Percentiles rank a stretch among this genome's conserved stretches.
These are phyloP conservation scores for Camponotus fellah DNA, from an alignment of 2,888 invertebrate species.

Conservation along the genomic window DNA sequence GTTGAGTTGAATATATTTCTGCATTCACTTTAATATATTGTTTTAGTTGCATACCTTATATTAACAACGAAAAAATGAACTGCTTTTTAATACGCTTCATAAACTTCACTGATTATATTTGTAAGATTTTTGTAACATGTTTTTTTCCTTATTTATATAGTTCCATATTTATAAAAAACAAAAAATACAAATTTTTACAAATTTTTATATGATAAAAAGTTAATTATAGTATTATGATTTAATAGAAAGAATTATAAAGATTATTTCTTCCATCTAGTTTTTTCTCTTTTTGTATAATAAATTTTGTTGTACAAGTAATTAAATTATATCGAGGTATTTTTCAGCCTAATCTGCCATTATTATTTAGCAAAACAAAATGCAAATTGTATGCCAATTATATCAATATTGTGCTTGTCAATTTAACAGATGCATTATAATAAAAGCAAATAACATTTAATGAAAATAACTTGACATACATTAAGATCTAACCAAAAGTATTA, in stretches of 20 bases:
- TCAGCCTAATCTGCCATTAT: slow-evolving; percentile 40
- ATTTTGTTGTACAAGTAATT: slow-evolving; percentile 30
- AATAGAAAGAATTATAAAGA: slow-evolving; percentile 13
- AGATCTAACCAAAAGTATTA: slow-evolving; percentile 68
- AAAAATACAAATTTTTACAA: neutral
- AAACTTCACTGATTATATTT: slow-evolving; percentile 21
- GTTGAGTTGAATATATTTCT: slow-evolving; percentile 27
- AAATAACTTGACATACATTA: slow-evolving; percentile 57
- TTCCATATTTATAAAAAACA: slow-evolving; percentile 11
- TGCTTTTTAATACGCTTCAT: slow-evolving; percentile 31
- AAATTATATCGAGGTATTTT: slow-evolving; percentile 35
- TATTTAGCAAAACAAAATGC: slow-evolving; percentile 63
- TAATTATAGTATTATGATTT: slow-evolving; percentile 21
- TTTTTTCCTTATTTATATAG: slow-evolving; percentile 9
- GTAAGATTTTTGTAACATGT: slow-evolving; percentile 14
- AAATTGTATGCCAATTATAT: slow-evolving; percentile 49
- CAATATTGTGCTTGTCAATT: slow-evolving; percentile 44
- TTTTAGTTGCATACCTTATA: slow-evolving; percentile 22
- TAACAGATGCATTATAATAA: slow-evolving; percentile 39
- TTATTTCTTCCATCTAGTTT: slow-evolving; percentile 38
- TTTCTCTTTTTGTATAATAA: slow-evolving; percentile 34
- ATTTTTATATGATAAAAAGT: slow-evolving; percentile 14
- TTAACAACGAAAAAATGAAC: slow-evolving; percentile 45
- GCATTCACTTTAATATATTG: slow-evolving; percentile 35
- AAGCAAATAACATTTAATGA: slow-evolving; percentile 49